A percentile compares a stretch with the other conserved stretches of the same genome.
Conservation (phyloP, 2,797 vertebrate genomes). For the Eulemur rubriventer region DNA sequence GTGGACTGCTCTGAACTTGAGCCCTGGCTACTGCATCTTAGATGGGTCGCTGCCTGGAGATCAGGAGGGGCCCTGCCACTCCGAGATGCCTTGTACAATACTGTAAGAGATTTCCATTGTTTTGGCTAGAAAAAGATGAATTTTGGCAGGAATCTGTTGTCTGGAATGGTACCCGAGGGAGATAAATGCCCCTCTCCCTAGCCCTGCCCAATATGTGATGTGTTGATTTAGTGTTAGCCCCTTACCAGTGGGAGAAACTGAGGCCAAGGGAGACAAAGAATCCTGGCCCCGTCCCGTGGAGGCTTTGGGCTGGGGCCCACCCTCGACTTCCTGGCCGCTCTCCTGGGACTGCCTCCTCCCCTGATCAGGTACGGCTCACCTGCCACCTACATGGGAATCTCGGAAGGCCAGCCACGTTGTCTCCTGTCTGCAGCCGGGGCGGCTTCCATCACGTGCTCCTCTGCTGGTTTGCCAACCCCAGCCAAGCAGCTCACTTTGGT, state of each 20-base stretch:
- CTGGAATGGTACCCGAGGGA: background rate
- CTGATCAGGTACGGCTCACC: background rate
- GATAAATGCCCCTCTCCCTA: background rate
- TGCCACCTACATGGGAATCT: background rate
- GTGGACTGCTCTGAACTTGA: background rate
- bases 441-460: background rate
- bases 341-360: background rate
- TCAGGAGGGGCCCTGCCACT: background rate
- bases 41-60: background rate
- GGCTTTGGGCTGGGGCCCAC: background rate
- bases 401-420: accelerated
- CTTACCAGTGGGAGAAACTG: background rate
- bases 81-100: background rate
- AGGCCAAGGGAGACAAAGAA: background rate
- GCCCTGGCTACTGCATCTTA: background rate
- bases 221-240: background rate
- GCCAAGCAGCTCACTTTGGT: background rate
- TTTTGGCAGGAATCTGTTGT: background rate
- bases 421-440: background rate
- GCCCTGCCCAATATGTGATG: background rate
- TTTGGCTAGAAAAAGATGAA: background rate
- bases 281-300: too few relatives aligned
- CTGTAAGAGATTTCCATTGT: background rate
- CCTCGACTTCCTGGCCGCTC: background rate
- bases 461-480: background rate